phyloP scores from a whole-genome alignment of 2,888 invertebrate genomes.

The Archips crataeganus region DNA sequence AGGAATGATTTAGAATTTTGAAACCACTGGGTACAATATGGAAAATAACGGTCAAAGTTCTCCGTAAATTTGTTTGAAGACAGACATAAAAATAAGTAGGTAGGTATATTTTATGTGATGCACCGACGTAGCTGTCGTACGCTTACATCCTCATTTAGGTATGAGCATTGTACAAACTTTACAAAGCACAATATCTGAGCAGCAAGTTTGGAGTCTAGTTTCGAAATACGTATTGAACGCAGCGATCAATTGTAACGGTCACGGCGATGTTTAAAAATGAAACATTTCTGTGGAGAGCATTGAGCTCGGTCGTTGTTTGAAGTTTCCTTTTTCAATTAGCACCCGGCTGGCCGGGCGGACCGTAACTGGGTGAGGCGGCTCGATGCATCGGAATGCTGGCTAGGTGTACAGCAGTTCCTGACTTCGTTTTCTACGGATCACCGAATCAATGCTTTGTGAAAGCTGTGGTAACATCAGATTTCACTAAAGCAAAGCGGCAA shows the following conservation, averaged over 20 bases:
- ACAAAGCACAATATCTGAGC: conserved; percentile 1
- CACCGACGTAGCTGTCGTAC: too few species aligned
- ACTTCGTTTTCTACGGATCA: conserved; percentile 10
- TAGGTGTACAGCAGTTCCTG: conserved; percentile 55
- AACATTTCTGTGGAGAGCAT: conserved; percentile 85
- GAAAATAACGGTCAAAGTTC: too few species aligned
- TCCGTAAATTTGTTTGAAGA: too few species aligned
- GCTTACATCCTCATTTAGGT: too few species aligned
- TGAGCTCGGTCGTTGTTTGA: conserved; percentile 84
- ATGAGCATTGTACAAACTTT: neutral
- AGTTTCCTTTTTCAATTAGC: conserved; percentile 86
- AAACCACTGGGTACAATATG: too few species aligned
- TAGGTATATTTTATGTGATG: too few species aligned
- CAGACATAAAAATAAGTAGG: too few species aligned
- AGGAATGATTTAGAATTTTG: too few species aligned
- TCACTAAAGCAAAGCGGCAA: neutral
- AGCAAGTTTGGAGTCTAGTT: conserved; percentile 8
- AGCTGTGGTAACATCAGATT: conserved; percentile 26
- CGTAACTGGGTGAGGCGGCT: conserved; percentile 83
- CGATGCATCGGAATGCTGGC: conserved; percentile 72
- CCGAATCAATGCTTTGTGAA: conserved; percentile 40
- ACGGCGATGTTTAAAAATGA: conserved; percentile 81
- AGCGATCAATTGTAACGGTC: conserved; percentile 79
- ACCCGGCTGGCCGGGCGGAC: conserved; percentile 78
- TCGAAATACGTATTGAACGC: conserved; percentile 47